Evolutionary conservation across 2,113 vertebrate species (phyloP), one percentile per base, ranked within the genome.

Genomic region (Dryoscopus gambensis): DNA sequence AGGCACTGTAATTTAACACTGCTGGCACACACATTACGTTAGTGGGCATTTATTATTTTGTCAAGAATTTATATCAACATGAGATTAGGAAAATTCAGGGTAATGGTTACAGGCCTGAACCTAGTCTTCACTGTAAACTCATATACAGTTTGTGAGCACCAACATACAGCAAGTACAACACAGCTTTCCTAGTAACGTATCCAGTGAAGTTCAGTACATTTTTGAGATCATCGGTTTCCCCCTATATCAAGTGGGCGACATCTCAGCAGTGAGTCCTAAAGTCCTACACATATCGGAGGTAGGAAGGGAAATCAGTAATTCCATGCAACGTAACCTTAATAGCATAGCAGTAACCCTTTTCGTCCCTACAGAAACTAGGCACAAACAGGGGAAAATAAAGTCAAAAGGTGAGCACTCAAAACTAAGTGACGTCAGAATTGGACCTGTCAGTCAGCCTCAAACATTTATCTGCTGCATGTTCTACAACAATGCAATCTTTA

Each of bases 241-340:
- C 25, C 10, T 37, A 28, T 11, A 10, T 71, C 39, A 78, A 64
- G 35, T 0, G 0, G 21, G 39, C 7, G 3, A 59, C 3, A 1
- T 18, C 11, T 59, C 73, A 55, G n/a, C 22, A 31, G 16, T 8
- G 31, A 93, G 25, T 64, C 67, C 20, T 33, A 11, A 76, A 85
- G 31, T 60, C 67, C 33, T 53, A 69, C 60, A 76, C 19, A 30
- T 4, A n/a, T 31, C 8, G 10, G n/a, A 86, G 15, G 22, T 57
- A 33, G 63, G 78, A 85, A 69, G 16, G 14, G 42, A 74, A 87
- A 85, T 42, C 25, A 46, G n/a, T 75, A 88, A 88, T 33, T 13
- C 47, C 30, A 9, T 31, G 47, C 11, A 42, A 57, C 14, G 19
- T 24, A 77, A 81, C 25, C 30, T 69, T 55, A 84, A 77, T 0